Base-by-base conservation (phyloP, 1,140 invertebrate species). In the Zophobas atratus region DNA sequence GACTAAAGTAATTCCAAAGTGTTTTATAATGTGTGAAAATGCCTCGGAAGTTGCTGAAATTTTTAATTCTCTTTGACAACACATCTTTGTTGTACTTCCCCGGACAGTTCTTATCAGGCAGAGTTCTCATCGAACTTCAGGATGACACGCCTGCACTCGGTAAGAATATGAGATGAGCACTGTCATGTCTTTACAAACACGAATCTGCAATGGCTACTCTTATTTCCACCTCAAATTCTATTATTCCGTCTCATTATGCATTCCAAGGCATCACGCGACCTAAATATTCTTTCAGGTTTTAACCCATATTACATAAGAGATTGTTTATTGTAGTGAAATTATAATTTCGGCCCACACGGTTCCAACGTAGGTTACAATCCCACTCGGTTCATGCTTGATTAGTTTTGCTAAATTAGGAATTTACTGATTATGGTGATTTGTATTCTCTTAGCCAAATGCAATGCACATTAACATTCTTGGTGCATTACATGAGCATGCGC, bases 51-150 rank as follows among this genome's bases (percentile, higher is more conserved):
- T 88, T 98, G 79, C 90, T 96, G 80, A 98, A 97, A 87, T 98
- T 98, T 88, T 89, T 97, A 34, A 97, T 98, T 83, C 90, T 97
- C 49, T 96, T 98, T 87, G 96, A 98, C 86, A 98, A 98, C 86
- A 95, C 96, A 41, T 97, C 95, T 81, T 88, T 98, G 39, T 87
- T 98, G 46, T 98, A 98, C 86, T 97, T 98, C 84, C 96, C 96
- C 53, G 94, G 96, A 38, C 92, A 97, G 86, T 98, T 98, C 86
- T 88, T 98, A 71, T 96, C 95, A 49, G 97, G 97, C 38, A 90
- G 95, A 82, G 96, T 98, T 32, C 90, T 98, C 32, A 93, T 98
- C 79, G 96, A 98, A 85, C 88, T 98, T 55, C 96, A 97, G 86
- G 96, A 98, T 87, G 95, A 98, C 86, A 97, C 96, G 74, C 93